Base-by-base conservation (phyloP, 1,140 invertebrate genomes). In the Drosophila truncata region DNA sequence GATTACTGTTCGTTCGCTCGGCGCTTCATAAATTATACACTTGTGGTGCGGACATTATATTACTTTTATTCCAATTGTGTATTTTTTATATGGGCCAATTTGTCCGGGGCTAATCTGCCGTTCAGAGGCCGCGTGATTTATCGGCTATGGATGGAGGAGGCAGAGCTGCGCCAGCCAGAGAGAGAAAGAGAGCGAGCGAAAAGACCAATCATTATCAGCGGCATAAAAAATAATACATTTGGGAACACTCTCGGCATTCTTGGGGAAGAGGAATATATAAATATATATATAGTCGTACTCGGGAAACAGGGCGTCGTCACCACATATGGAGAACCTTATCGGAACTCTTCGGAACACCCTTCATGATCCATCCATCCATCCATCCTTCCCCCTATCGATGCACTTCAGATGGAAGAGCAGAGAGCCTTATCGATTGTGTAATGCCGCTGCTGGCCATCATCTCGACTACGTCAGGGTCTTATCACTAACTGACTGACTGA, bases 91-190 rank as follows among this genome's bases (percentile, higher is more conserved):
- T 67, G 54, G 63, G 47, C 47, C 81, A 80, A 83, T 83, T 83
- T 76, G 81, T 61, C 44, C 42, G 20, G 11, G 29, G 74, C 65
- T 84, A 84, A 84, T 84, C 81, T 64, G 64, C 35, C 66, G 46
- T 69, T 62, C 72, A 46, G 33, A 25, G 46, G 41, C 52, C 66
- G 81, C 70, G 71, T 83, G 81, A 83, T 83, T 84, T 84, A 85
- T 73, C 57, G 31, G 42, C 66, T 42, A 50, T 46, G 18, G 41
- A 35, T 25, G 46, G 23, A 47, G 25, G n/a, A 29, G 14, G 8
- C 27, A 29, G 27, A 8, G 27, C 27, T 29, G 27, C 27, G n/a
- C 8, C 11, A n/a, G 8, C 41, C 4, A 42, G 52, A 35, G 23
- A 20, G 31, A 44, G 16, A 18, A 23, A 33, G 27, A 42, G 23